A percentile compares a stretch with the other conserved stretches of the same genome.
Evolutionary conservation across 1,140 invertebrate genomes (phyloP).

Genomic region (Chrysopa pallens): DNA sequence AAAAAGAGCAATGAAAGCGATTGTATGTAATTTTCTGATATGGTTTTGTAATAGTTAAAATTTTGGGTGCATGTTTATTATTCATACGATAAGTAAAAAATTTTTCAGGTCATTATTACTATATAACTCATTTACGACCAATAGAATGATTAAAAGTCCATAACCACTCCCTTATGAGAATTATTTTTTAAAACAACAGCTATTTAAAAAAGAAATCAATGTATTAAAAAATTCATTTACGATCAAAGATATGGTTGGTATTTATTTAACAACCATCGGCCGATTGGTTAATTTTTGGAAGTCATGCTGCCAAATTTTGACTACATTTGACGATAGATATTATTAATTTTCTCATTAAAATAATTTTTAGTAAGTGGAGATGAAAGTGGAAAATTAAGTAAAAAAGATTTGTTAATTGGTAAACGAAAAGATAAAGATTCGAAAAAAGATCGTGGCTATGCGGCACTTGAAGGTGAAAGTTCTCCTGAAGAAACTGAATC

Average conservation of each 20-base stretch:
- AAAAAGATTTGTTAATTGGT: constrained; percentile 36
- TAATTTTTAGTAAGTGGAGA: constrained; percentile 20
- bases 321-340: constrained; percentile 2
- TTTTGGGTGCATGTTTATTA: not conserved
- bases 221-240: too few species aligned
- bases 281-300: not conserved
- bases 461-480: constrained; percentile 80
- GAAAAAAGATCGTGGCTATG: constrained; percentile 72
- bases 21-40: constrained; percentile 36
- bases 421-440: constrained; percentile 68
- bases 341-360: not conserved
- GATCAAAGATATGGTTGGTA: too few species aligned
- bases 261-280: too few species aligned
- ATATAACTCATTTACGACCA: too few species aligned
- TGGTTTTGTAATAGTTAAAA: not conserved
- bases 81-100: constrained; percentile 1
- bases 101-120: not conserved
- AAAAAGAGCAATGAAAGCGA: constrained; percentile 66
- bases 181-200: too few species aligned
- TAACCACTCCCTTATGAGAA: too few species aligned
- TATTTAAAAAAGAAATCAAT: too few species aligned
- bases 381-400: constrained; percentile 19
- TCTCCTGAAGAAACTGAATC: constrained; percentile 77
- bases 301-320: too few species aligned
- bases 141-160: too few species aligned